Percentiles rank a stretch among this genome's conserved stretches.
These are phyloP conservation scores for Botrylloides violaceus DNA, from an alignment of 23 tunicate species.

Conservation along the genomic window DNA sequence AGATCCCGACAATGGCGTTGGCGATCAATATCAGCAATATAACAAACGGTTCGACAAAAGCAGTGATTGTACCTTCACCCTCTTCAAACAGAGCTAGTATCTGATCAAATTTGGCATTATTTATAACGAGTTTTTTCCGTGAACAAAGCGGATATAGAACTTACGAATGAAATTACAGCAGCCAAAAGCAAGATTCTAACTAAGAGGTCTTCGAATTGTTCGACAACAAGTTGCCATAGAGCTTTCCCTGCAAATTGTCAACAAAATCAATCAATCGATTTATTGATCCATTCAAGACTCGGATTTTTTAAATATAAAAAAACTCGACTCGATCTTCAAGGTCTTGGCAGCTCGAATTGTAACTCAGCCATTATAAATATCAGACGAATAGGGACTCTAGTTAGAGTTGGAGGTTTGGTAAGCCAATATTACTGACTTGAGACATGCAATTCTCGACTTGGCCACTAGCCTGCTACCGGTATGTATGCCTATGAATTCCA, in stretches of 20 bases:
- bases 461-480: too few species aligned
- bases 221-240: conserved; percentile 72
- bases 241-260: conserved; percentile 49
- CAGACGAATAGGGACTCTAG: too few species aligned
- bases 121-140: background rate
- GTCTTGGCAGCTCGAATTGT: too few species aligned
- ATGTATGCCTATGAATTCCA: too few species aligned
- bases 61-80: conserved; percentile 88
- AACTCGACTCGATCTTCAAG: too few species aligned
- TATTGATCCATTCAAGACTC: too few species aligned
- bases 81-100: conserved; percentile 95
- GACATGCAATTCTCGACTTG: too few species aligned
- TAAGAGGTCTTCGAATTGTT: conserved; percentile 93
- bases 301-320: too few species aligned
- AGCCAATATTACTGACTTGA: too few species aligned
- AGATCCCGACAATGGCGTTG: conserved; percentile 94
- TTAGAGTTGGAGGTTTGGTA: too few species aligned
- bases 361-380: too few species aligned
- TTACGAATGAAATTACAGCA: conserved; percentile 85
- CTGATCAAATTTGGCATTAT: background rate
- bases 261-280: background rate
- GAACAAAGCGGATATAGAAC: background rate
- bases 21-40: conserved; percentile 91
- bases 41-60: conserved; percentile 99
- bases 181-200: conserved; percentile 86